A percentile compares a stretch with the other conserved stretches of the same genome.
Evolutionary conservation across 2,113 vertebrate genomes (phyloP).

Genomic region (Loxodonta africana): DNA sequence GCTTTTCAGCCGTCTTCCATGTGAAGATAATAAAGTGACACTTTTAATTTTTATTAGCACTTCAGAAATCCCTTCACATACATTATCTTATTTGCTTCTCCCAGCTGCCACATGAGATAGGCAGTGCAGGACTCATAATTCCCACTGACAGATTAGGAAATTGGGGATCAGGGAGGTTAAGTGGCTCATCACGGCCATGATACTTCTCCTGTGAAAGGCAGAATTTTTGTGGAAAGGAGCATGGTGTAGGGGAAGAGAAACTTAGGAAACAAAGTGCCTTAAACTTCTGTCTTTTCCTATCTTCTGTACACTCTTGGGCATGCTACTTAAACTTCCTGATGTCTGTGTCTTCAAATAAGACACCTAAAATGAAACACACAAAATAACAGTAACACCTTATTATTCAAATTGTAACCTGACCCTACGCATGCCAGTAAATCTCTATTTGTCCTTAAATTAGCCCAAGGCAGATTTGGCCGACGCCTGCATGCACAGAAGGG

Average conservation of each 20-base stretch:
- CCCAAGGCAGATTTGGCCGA: too few species aligned
- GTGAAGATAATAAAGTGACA: constrained; percentile 56
- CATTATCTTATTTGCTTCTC: constrained; percentile 29
- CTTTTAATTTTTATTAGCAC: constrained; percentile 57
- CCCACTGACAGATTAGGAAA: constrained; percentile 32
- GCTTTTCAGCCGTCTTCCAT: background rate
- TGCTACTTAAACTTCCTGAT: background rate
- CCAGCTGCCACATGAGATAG: background rate
- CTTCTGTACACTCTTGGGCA: background rate
- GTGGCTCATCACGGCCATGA: background rate
- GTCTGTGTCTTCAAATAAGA: background rate
- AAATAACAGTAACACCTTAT: rapidly evolving
- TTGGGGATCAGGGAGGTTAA: constrained; percentile 18
- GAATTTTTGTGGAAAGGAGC: background rate
- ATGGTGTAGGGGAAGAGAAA: background rate
- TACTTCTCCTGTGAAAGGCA: background rate
- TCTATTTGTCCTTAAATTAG: too few species aligned
- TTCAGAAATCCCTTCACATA: constrained; percentile 32
- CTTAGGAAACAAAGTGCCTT: background rate
- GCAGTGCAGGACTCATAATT: constrained; percentile 12
- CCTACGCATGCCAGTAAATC: too few species aligned
- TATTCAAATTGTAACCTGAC: too few species aligned
- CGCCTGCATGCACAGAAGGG: too few species aligned
- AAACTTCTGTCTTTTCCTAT: background rate
- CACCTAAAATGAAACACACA: background rate